Evolutionary conservation across 2,888 invertebrate species (phyloP).

Genomic region (Tiliacea citrago): DNA sequence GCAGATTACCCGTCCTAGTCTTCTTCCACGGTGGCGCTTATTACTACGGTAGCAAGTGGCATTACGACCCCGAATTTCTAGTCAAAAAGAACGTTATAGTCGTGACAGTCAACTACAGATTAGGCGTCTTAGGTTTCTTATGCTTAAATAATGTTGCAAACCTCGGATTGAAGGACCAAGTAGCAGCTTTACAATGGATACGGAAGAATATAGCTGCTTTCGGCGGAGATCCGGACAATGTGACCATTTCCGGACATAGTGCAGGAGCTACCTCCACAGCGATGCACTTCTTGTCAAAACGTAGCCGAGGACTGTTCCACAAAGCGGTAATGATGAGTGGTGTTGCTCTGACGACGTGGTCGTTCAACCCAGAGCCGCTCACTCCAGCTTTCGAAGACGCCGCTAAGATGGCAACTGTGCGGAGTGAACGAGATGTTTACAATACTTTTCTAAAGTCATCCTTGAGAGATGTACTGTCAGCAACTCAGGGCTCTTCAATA

Average conservation of each 20-base stretch:
- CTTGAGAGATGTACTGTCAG: slow-evolving; percentile 72
- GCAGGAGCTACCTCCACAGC: slow-evolving; percentile 83
- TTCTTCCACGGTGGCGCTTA: slow-evolving; percentile 87
- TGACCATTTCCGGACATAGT: slow-evolving; percentile 85
- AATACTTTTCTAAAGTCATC: slow-evolving; percentile 75
- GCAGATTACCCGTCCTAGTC: slow-evolving; percentile 81
- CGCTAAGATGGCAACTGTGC: slow-evolving; percentile 73
- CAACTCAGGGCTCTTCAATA: slow-evolving; percentile 77
- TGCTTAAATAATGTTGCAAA: slow-evolving; percentile 83
- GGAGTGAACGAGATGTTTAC: slow-evolving; percentile 72
- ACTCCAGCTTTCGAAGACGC: slow-evolving; percentile 78
- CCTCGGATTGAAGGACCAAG: slow-evolving; percentile 85
- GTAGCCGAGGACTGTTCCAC: slow-evolving; percentile 82
- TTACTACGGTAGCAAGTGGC: slow-evolving; percentile 84
- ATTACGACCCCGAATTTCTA: slow-evolving; percentile 85
- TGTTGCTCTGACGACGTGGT: slow-evolving; percentile 81
- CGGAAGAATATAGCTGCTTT: slow-evolving; percentile 82
- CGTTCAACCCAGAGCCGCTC: slow-evolving; percentile 79
- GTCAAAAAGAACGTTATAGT: slow-evolving; percentile 81
- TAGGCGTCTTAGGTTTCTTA: slow-evolving; percentile 84
- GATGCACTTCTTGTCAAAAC: slow-evolving; percentile 82
- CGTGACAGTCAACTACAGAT: slow-evolving; percentile 83
- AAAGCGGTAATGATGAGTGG: slow-evolving; percentile 85
- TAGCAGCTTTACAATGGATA: slow-evolving; percentile 86
- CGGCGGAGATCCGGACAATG: slow-evolving; percentile 86